A percentile compares a stretch with the other conserved stretches of the same genome.
Conservation (phyloP, 2,797 vertebrate species). For the Linurgus olivaceus region DNA sequence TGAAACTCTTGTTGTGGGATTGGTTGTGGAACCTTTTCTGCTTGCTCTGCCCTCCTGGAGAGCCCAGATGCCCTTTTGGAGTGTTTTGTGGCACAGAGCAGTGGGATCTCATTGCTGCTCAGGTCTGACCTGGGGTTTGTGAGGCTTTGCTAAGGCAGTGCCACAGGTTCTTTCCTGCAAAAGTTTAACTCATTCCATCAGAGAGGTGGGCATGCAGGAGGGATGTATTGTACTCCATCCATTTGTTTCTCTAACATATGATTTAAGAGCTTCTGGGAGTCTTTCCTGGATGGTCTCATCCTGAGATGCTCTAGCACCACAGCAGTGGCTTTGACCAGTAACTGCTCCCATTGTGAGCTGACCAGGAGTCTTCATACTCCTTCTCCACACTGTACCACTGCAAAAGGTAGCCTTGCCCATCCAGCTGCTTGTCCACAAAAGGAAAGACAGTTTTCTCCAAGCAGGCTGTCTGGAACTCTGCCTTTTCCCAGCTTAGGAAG, state of each 20-base stretch:
- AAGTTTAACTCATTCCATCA: not conserved
- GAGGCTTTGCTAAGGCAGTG: not conserved
- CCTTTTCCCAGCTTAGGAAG: not conserved
- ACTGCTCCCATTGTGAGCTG: not conserved
- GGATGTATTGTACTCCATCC: not conserved
- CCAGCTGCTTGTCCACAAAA: not conserved
- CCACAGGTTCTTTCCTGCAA: not conserved
- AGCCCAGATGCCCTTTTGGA: not conserved
- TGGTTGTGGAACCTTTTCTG: not conserved
- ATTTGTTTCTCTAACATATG: not conserved
- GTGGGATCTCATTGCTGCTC: not conserved
- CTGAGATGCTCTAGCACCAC: not conserved
- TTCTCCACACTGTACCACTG: not conserved
- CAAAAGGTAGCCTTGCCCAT: not conserved
- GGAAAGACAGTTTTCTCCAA: not conserved
- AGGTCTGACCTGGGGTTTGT: not conserved
- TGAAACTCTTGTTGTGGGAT: not conserved
- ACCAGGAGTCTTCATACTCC: not conserved
- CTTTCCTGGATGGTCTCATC: not conserved
- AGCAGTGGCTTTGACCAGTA: not conserved
- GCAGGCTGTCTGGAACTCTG: not conserved
- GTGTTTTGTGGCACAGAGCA: not conserved
- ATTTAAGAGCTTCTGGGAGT: not conserved
- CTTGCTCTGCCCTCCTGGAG: not conserved
- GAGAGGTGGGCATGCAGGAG: not conserved